Evolutionary conservation across 2,888 invertebrate genomes (phyloP), one percentile per base, ranked within the genome.

Genomic region (Bombylius discolor): DNA sequence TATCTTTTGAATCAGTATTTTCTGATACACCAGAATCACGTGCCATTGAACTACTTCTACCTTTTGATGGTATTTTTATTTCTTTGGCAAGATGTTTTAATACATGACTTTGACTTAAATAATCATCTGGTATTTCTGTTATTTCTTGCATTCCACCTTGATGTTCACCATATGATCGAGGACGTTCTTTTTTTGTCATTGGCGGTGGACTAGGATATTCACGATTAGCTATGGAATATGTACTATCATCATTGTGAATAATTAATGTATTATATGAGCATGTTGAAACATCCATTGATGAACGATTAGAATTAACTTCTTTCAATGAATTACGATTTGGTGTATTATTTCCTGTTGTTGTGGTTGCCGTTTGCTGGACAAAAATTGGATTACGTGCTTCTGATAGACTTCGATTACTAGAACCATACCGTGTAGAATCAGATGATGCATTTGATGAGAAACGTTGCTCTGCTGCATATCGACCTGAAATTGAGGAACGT

Each of bases 41-140:
- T 23, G 60, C 57, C 44, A 58, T 53, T 46, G 51, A 47, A 42
- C 51, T 55, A 47, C 23, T 48, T 42, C 55, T 51, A 23, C n/a
- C 42, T 32, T 55, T 51, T 4, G 56, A 49, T 42, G 62, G 74
- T 33, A 67, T 70, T 65, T 73, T 74, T 4, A 64, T 87, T 74
- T 89, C 89, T 74, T 88, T 88, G 23, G 89, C 89, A 58, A 90
- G 77, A 72, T 89, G 89, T 71, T 89, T 89, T 64, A 89, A 72
- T 34, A 89, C 87, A 61, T 88, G 88, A 4, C 88, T 87, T 66
- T 89, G 87, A 70, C 82, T 87, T 14, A 89, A 77, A 67, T 88
- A 89, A 74, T 89, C 89, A 66, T 87, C 87, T 1, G 89, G 89
- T 66, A 89, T 89, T 70, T 88, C 89, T 0, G 85, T 87, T 65